Percentiles rank a stretch among this genome's conserved stretches.
Conservation (phyloP, 37 sponge, comb jelly and placozoan species). For the Aplysina aerophoba region DNA sequence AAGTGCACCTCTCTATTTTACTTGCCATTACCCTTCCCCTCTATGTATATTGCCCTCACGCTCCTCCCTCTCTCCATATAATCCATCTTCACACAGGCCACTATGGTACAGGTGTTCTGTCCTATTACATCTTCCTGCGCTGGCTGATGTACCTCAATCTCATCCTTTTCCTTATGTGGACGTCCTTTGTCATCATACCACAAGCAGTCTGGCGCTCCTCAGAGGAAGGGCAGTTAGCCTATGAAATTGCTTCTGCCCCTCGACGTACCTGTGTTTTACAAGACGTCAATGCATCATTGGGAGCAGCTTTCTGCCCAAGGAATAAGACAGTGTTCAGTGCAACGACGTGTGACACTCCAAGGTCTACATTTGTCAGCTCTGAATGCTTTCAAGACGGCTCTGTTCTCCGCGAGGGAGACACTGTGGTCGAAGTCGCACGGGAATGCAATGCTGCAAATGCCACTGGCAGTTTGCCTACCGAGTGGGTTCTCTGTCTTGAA, state of each 20-base stretch:
- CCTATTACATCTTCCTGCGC: constrained; percentile 93
- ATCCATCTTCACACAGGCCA: constrained; percentile 48
- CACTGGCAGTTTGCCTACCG: neutral
- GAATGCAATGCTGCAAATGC: neutral
- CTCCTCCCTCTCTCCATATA: neutral
- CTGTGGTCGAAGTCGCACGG: neutral
- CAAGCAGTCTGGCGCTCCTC: constrained; percentile 45
- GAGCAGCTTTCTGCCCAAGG: neutral
- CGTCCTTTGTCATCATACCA: constrained; percentile 76
- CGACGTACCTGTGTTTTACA: neutral
- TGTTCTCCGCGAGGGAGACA: neutral
- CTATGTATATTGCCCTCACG: too few relatives aligned
- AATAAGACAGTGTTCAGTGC: neutral
- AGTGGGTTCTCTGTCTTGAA: neutral
- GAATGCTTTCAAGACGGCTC: neutral
- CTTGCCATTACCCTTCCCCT: too few relatives aligned
- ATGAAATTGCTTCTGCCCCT: neutral
- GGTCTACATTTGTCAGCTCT: neutral
- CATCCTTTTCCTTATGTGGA: constrained; percentile 67
- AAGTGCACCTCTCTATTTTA: too few relatives aligned
- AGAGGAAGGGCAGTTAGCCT: neutral
- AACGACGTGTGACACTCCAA: neutral
- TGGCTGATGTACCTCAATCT: constrained; percentile 87
- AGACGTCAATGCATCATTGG: neutral
- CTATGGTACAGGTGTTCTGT: constrained; percentile 89